Conservation (phyloP, 2,888 invertebrate genomes). For the Conistra vaccinii region DNA sequence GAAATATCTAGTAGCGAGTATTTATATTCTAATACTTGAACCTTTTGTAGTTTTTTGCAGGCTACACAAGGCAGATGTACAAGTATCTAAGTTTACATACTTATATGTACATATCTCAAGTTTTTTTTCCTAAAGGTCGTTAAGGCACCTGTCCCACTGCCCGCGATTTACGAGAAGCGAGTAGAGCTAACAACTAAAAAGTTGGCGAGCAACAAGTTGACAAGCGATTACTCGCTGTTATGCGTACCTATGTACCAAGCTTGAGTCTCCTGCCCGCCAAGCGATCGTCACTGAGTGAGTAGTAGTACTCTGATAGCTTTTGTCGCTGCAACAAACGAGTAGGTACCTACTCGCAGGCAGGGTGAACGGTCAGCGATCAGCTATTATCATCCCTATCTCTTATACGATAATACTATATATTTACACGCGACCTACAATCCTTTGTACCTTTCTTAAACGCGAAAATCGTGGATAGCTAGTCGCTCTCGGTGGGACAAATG, state of each 20-base stretch:
- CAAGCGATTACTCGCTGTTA: background rate
- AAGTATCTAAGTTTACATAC: constrained; percentile 4
- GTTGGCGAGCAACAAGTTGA: background rate
- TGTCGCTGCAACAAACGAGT: background rate
- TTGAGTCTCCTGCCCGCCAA: background rate
- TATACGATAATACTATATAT: background rate
- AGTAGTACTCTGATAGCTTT: background rate
- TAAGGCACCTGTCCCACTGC: background rate
- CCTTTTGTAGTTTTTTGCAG: constrained; percentile 30
- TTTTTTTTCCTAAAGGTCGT: constrained; percentile 5
- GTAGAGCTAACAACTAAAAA: background rate
- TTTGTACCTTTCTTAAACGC: background rate
- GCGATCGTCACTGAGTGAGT: background rate
- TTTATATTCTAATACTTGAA: constrained; percentile 18
- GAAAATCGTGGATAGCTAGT: background rate
- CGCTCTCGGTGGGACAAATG: background rate
- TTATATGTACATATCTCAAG: background rate
- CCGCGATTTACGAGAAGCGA: background rate
- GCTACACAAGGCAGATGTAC: background rate
- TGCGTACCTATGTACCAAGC: background rate
- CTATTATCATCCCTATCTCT: too few species aligned
- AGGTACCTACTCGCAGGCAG: background rate
- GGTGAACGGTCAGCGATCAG: background rate
- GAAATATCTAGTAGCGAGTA: constrained; percentile 15
- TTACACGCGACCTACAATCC: background rate